Evolutionary conservation across 2,113 vertebrate genomes (phyloP), one percentile per base, ranked within the genome.

Genomic region (Platysternon megacephalum): DNA sequence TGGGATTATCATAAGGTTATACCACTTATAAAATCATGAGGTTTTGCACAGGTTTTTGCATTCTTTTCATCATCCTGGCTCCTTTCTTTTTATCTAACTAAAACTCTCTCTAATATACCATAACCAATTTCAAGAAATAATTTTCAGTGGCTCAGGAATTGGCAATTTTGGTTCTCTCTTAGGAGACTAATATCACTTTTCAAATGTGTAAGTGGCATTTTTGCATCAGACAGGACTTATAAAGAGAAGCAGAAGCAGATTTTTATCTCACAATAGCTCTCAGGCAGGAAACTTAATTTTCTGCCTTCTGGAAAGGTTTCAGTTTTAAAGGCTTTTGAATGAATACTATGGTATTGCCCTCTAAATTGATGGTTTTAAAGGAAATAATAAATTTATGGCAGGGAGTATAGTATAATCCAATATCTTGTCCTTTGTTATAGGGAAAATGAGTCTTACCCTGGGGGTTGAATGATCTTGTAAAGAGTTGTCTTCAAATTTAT

Each of bases 241-340:
- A 21, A 39, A 91, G 42, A 90, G 78, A 96, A 96, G 24, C n/a
- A 82, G 76, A n/a, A 17, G 17, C 79, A 89, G 55, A 96, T 93
- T 84, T 85, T 68, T 82, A 2, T 88, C n/a, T 88, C 58, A 58
- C 44, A 16, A 61, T 39, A 16, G 9, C 91, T 84, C 61, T 93
- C 90, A 93, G 48, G 87, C 68, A 96, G 85, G 90, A 94, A 97
- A 96, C 93, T 90, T 80, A 91, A 52, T 91, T 91, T 94, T 96
- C 93, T 0, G 0, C 78, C 74, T 87, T 90, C 86, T 94, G 93
- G 91, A 94, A 87, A 11, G 4, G 51, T 89, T 96, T 94, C 61
- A 89, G 82, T 86, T 82, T 29, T 49, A 91, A 96, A 92, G 68
- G 89, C 8, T 85, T 96, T 48, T 92, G 55, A 90, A 90, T 35